phyloP scores from a whole-genome alignment of 2,888 invertebrate genomes.

The Busseola fusca region DNA sequence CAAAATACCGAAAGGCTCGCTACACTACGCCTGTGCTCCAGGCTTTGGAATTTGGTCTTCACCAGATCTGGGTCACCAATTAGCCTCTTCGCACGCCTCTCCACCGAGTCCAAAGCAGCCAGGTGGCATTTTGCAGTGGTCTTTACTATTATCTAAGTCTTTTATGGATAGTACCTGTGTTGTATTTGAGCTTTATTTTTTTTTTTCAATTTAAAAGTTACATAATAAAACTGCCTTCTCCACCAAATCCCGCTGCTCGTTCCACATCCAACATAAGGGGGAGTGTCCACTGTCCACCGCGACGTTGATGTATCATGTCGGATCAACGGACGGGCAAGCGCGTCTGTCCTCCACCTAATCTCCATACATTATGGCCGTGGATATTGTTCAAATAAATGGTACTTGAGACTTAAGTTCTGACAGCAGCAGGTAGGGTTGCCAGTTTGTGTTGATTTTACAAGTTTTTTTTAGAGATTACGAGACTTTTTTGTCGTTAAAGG shows the following conservation, averaged over 20 bases:
- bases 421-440: slow-evolving; percentile 67
- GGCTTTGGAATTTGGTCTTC: too few relatives aligned
- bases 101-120: too few relatives aligned
- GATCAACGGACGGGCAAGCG: slow-evolving; percentile 82
- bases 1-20: too few relatives aligned
- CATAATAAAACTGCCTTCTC: slow-evolving; percentile 59
- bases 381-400: slow-evolving; percentile 88
- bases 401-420: slow-evolving; percentile 84
- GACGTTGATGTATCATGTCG: slow-evolving; percentile 89
- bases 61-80: too few relatives aligned
- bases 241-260: slow-evolving; percentile 48
- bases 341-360: slow-evolving; percentile 88
- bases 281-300: slow-evolving; percentile 83
- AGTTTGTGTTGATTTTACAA: slow-evolving; percentile 24
- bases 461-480: slow-evolving; percentile 5
- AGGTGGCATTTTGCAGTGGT: too few relatives aligned
- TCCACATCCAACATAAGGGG: slow-evolving; percentile 70
- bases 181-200: too few relatives aligned
- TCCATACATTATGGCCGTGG: slow-evolving; percentile 86
- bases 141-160: too few relatives aligned
- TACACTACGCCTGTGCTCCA: too few relatives aligned
- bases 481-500: neutral
- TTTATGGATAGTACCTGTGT: neutral
- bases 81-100: too few relatives aligned
- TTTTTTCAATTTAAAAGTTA: neutral